Base-by-base conservation (phyloP, 2,888 invertebrate species). In the Halocaridina rubra region DNA sequence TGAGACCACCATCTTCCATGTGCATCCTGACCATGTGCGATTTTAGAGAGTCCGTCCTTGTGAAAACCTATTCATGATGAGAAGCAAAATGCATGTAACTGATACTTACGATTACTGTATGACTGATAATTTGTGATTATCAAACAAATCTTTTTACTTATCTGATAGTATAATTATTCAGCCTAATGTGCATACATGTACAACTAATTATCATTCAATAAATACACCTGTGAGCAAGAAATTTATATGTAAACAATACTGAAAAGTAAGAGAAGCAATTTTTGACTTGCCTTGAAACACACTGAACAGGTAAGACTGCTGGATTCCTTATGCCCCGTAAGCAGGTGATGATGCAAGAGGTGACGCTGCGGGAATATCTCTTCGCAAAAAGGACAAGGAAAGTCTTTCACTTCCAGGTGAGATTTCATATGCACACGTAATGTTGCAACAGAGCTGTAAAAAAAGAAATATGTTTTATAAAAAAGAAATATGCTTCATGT, bases 1-100 rank as follows among this genome's bases (percentile, higher is more conserved):
- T 87, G 53, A 87, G 80, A n/a, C 87, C 87, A 46, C 87, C 87
- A 71, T 85, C 82, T 27, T 85, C 85, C 80, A 85, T 82, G 53
- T 87, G 87, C 87, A 87, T 87, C 24, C 87, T 64, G 24, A 87
- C 87, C 85, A 87, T 81, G 61, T 87, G 87, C 8, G 87, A 87
- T 59, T 85, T 81, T 61, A 87, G 74, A 19, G 87, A 85, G 59
- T 87, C 87, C 2, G 85, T 82, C 27, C 87, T 59, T 3, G 87
- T 87, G 78, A 87, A 87, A 32, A 87, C 81, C 87, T 87, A 77
- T 13, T 30, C 33, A 69, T 30, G n/a, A n/a, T n/a, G n/a, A n/a
- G n/a, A n/a, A n/a, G n/a, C n/a, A n/a, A n/a, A n/a, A n/a, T n/a
- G n/a, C n/a, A n/a, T n/a, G n/a, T n/a, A n/a, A n/a, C n/a, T n/a